Conservation (phyloP, 2,888 invertebrate genomes). For the Ennomos quercinarius region DNA sequence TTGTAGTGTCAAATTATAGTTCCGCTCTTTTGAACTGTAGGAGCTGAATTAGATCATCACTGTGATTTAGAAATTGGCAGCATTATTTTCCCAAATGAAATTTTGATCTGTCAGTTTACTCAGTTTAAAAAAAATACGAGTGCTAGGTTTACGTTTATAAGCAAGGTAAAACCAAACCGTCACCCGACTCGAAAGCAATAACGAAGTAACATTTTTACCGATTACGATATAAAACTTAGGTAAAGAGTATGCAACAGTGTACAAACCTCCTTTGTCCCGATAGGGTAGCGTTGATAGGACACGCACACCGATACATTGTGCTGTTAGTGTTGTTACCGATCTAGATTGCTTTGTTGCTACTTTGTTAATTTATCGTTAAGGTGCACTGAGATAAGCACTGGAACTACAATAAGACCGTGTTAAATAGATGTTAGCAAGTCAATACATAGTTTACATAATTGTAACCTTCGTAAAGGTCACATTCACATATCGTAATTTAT, state of each 20-base stretch:
- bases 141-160: too few species aligned
- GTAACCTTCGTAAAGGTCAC: too few species aligned
- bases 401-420: background rate
- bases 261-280: conserved; percentile 50
- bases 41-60: too few species aligned
- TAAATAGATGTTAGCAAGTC: background rate
- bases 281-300: conserved; percentile 53
- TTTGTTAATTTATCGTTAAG: conserved; percentile 29
- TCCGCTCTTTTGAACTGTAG: too few species aligned
- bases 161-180: too few species aligned
- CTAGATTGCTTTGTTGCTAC: conserved; percentile 36
- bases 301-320: conserved; percentile 42
- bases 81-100: too few species aligned
- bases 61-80: too few species aligned
- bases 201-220: conserved; percentile 54
- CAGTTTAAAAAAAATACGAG: too few species aligned
- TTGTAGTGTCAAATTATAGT: too few species aligned
- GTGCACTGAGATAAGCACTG: conserved; percentile 16
- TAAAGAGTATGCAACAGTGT: conserved; percentile 41
- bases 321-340: conserved; percentile 14
- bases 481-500: too few species aligned
- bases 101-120: too few species aligned
- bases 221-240: conserved; percentile 47
- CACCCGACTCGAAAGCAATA: conserved; percentile 17
- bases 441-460: too few species aligned